Evolutionary conservation across 2,888 invertebrate genomes (phyloP).

Genomic region (Criorhina ranunculi): DNA sequence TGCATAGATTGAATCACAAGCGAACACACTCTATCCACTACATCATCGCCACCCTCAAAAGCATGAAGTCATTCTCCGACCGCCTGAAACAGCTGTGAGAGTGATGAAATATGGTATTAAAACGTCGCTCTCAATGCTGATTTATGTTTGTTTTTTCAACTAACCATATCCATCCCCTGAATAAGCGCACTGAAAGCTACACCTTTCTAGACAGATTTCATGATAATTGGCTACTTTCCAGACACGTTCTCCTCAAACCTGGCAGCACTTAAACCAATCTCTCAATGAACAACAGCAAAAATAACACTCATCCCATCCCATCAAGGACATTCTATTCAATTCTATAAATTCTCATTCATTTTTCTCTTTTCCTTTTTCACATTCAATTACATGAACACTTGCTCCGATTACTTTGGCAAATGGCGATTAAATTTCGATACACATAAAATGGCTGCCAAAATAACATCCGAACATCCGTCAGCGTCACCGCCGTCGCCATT

Average conservation of each 20-base stretch:
- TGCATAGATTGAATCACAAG: no score
- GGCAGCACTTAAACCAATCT: background rate
- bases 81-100: no score
- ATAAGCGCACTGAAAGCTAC: no score
- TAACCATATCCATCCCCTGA: no score
- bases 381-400: conserved; percentile 11
- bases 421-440: conserved; percentile 18
- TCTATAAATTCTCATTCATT: conserved; percentile 3
- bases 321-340: conserved; percentile 6
- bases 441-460: conserved; percentile 41
- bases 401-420: conserved; percentile 41
- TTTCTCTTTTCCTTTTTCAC: background rate
- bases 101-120: no score
- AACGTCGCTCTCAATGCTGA: no score
- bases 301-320: background rate
- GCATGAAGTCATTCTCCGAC: no score
- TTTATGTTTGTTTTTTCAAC: no score
- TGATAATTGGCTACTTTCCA: no score
- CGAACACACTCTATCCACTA: no score
- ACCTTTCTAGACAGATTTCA: no score
- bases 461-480: conserved; percentile 27
- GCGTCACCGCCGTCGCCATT: background rate
- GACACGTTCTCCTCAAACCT: background rate
- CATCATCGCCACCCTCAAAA: no score
- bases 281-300: background rate